phyloP scores from a whole-genome alignment of 2,797 vertebrate genomes.

The Catamblyrhynchus diadema region DNA sequence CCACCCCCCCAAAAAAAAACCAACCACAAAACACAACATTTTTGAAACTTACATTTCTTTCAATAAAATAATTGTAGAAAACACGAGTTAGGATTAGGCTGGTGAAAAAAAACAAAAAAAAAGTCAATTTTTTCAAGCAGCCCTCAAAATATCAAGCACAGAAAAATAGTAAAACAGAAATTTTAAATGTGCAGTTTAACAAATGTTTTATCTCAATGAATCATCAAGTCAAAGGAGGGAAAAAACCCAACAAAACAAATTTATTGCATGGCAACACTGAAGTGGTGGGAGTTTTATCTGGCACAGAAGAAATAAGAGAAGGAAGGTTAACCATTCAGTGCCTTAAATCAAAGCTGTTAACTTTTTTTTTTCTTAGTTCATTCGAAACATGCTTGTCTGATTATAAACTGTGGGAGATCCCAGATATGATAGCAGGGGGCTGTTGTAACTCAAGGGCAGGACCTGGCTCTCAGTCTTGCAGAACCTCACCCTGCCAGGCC shows the following conservation, averaged over 20 bases:
- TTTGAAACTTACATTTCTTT: background rate
- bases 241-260: background rate
- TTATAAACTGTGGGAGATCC: background rate
- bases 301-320: background rate
- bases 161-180: background rate
- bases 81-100: background rate
- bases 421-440: background rate
- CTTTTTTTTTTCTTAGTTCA: background rate
- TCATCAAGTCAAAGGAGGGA: background rate
- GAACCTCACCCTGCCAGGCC: background rate
- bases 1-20: too few species aligned
- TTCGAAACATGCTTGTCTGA: background rate
- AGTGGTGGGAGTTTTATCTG: conserved; percentile 6
- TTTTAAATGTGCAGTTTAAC: background rate
- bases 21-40: background rate
- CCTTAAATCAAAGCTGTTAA: background rate
- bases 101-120: background rate
- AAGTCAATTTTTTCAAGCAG: background rate
- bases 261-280: conserved; percentile 6
- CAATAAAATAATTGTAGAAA: background rate
- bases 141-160: background rate
- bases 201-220: background rate
- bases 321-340: background rate
- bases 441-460: fast-evolving
- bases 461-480: fast-evolving